Evolutionary conservation across 2,888 invertebrate species (phyloP), one percentile per base, ranked within the genome.

Genomic region (Mythimna impura): DNA sequence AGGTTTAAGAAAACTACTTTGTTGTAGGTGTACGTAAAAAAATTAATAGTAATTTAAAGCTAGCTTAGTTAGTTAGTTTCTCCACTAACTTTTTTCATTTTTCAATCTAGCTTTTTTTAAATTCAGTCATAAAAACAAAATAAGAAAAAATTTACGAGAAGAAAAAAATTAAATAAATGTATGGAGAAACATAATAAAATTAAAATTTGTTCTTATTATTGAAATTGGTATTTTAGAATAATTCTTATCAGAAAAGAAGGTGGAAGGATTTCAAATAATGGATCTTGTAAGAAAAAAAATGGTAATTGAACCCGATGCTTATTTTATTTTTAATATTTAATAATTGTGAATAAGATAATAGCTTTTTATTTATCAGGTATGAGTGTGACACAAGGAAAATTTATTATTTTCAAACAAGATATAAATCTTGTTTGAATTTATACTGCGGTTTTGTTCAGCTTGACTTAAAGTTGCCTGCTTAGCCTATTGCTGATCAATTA

Each of bases 401-500:
- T 68, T 62, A 71, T 70, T 57, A 72, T 75, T 76, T 76, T 79
- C 76, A 69, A 64, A 52, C 68, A 62, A 76, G 71, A 71, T 55
- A 62, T 83, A 74, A 79, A 82, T 85, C 76, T 82, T 76, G 10
- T 76, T 73, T 63, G 68, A 76, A 17, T 71, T 74, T 69, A 85
- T 58, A 76, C 43, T 34, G 34, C 9, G 17, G 34, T 67, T 72
- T 71, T 66, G 72, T 85, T 58, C 58, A 62, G 55, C 4, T 64
- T 67, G 71, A 72, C 71, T 62, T 73, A 40, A 62, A 66, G 62
- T 62, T 81, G 57, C 50, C n/a, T 61, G 50, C 40, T 73, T 57
- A 54, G 52, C 52, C 57, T 40, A 62, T 73, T 66, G 65, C 73
- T 82, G 79, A 76, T 76, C 71, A 73, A 76, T 78, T 73, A 66